Evolutionary conservation across 2,113 vertebrate genomes (phyloP).

Genomic region (Uria aalge): DNA sequence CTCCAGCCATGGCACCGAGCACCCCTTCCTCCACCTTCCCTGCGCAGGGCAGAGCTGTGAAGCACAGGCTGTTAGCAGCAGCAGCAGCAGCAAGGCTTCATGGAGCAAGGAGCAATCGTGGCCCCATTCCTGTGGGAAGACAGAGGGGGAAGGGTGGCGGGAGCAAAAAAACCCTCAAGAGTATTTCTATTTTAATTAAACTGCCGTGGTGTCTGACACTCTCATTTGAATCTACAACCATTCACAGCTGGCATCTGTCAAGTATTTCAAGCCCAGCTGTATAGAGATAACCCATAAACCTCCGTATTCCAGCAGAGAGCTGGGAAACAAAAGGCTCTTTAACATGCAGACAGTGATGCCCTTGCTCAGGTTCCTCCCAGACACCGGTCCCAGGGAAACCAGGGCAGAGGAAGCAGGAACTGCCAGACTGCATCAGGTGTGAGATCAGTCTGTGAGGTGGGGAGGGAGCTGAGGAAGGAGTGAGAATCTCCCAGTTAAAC

Average conservation of each 20-base stretch:
- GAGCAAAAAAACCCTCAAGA: not conserved
- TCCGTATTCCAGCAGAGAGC: not conserved
- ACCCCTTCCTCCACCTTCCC: not conserved
- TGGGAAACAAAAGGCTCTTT: not conserved
- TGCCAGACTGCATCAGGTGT: not conserved
- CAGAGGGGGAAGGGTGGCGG: not conserved
- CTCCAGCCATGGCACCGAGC: not conserved
- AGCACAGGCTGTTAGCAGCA: not conserved
- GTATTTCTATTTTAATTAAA: constrained; percentile 48
- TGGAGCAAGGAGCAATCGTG: not conserved
- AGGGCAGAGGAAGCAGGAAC: not conserved
- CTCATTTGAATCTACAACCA: constrained; percentile 21
- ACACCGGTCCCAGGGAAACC: not conserved
- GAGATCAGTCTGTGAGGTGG: not conserved
- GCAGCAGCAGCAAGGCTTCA: not conserved
- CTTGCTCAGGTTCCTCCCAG: not conserved
- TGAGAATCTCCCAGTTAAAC: not conserved
- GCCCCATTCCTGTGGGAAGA: not conserved
- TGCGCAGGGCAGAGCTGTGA: not conserved
- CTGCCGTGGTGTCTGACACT: not conserved
- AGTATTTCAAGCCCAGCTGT: not conserved
- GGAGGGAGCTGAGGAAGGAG: not conserved
- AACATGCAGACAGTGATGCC: not conserved
- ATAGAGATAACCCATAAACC: not conserved
- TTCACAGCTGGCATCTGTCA: constrained; percentile 29